Percentiles rank a stretch among this genome's conserved stretches.
Conservation (phyloP, 1,140 invertebrate species). For the Drosophila serrata region DNA sequence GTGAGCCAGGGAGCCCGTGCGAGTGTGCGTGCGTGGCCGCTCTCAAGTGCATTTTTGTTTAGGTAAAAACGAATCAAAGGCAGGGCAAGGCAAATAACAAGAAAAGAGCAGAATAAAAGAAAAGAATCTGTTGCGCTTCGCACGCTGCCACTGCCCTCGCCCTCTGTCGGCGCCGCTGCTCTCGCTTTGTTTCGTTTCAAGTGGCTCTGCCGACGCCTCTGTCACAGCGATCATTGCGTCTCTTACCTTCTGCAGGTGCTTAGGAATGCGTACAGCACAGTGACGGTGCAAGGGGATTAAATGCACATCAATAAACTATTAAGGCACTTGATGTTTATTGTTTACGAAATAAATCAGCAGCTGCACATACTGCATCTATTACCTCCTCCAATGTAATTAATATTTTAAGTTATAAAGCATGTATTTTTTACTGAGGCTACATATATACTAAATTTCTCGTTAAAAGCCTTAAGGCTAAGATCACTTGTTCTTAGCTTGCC, state of each 20-base stretch:
- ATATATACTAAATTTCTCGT: not conserved
- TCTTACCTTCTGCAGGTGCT: slow-evolving; percentile 63
- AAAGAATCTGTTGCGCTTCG: slow-evolving; percentile 80
- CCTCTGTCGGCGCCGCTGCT: slow-evolving; percentile 26
- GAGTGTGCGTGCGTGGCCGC: slow-evolving; percentile 41
- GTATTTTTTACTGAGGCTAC: not conserved
- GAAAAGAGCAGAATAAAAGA: slow-evolving; percentile 67
- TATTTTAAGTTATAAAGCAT: not conserved
- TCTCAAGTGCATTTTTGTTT: slow-evolving; percentile 82
- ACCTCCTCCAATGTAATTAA: not conserved
- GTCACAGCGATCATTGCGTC: slow-evolving; percentile 43
- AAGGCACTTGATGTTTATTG: not conserved
- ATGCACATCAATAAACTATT: not conserved
- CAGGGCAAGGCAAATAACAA: slow-evolving; percentile 78
- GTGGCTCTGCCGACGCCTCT: slow-evolving; percentile 53
- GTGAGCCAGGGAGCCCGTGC: slow-evolving; percentile 16
- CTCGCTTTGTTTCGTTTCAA: slow-evolving; percentile 74
- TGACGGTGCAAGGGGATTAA: slow-evolving; percentile 1
- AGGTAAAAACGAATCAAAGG: slow-evolving; percentile 82
- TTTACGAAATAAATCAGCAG: not conserved
- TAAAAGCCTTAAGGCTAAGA: not conserved
- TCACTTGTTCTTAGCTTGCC: not conserved
- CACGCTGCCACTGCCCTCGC: slow-evolving; percentile 53
- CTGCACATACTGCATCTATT: not conserved
- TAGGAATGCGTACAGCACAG: slow-evolving; percentile 69